phyloP scores from a whole-genome alignment of 2,113 vertebrate genomes.

The Muscicapa adusta region DNA sequence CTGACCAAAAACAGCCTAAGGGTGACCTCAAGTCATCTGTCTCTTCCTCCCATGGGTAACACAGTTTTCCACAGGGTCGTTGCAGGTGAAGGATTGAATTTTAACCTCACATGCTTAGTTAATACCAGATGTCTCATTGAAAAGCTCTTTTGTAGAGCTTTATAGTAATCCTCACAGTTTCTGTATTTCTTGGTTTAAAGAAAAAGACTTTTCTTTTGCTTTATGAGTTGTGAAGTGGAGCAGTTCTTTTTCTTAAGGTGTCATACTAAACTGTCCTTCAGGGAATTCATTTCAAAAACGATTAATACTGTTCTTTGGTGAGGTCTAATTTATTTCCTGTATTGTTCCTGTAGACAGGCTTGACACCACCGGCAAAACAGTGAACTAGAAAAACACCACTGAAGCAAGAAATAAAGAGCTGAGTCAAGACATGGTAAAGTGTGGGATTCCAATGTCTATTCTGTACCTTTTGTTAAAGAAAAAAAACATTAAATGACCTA shows the following conservation, averaged over 20 bases:
- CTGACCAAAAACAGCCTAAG: background rate
- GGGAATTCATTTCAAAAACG: background rate
- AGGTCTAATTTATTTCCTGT: slow-evolving; percentile 15
- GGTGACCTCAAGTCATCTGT: background rate
- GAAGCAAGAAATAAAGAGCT: background rate
- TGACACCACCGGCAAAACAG: background rate
- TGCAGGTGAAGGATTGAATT: slow-evolving; percentile 34
- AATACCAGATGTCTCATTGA: slow-evolving; percentile 40
- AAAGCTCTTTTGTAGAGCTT: slow-evolving; percentile 46
- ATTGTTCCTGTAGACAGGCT: background rate
- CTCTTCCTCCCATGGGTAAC: slow-evolving; percentile 11
- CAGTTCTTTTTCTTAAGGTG: background rate
- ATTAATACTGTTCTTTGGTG: background rate
- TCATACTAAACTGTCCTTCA: background rate
- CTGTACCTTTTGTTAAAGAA: background rate
- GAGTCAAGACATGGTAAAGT: background rate
- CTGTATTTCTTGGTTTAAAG: background rate
- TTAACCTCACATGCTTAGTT: slow-evolving; percentile 32
- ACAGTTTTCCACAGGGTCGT: background rate
- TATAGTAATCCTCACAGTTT: slow-evolving; percentile 2
- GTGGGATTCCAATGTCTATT: background rate
- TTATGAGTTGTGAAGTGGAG: background rate
- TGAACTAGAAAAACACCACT: background rate
- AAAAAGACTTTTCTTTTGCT: background rate
- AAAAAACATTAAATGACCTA: background rate